Evolutionary conservation across 2,113 vertebrate genomes (phyloP).

Genomic region (Pedetes capensis): DNA sequence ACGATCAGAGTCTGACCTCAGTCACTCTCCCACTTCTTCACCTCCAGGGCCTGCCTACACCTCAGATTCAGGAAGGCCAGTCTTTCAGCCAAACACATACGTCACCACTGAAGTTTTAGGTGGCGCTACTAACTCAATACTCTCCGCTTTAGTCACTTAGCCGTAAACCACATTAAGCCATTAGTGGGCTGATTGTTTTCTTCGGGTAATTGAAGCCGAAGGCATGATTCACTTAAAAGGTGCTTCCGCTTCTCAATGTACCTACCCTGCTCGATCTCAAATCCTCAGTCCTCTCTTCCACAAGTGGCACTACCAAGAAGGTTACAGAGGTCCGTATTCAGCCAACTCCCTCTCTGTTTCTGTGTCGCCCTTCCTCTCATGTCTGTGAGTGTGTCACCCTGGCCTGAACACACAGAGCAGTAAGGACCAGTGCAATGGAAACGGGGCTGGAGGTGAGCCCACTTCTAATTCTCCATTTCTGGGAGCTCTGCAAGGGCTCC

Average conservation of each 20-base stretch:
- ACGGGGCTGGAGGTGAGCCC: neutral
- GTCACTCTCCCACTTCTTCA: neutral
- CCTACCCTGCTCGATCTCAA: neutral
- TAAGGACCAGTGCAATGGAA: neutral
- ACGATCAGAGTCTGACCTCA: neutral
- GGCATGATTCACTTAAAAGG: conserved; percentile 12
- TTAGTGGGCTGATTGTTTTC: neutral
- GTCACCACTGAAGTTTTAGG: neutral
- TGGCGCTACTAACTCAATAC: neutral
- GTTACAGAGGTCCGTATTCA: neutral
- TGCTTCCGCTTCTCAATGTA: neutral
- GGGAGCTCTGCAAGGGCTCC: neutral
- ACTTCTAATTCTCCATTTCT: neutral
- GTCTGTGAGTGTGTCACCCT: neutral
- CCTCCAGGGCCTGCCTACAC: neutral
- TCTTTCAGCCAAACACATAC: neutral
- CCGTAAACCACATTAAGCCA: neutral
- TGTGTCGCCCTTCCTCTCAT: neutral
- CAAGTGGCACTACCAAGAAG: neutral
- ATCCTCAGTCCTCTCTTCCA: conserved; percentile 3
- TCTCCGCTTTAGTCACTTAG: neutral
- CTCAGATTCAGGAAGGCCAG: neutral
- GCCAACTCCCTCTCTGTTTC: neutral
- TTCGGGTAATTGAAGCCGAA: neutral
- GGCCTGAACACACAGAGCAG: neutral